phyloP scores from a whole-genome alignment of 2,888 invertebrate species.

The Mycalesis mineus region DNA sequence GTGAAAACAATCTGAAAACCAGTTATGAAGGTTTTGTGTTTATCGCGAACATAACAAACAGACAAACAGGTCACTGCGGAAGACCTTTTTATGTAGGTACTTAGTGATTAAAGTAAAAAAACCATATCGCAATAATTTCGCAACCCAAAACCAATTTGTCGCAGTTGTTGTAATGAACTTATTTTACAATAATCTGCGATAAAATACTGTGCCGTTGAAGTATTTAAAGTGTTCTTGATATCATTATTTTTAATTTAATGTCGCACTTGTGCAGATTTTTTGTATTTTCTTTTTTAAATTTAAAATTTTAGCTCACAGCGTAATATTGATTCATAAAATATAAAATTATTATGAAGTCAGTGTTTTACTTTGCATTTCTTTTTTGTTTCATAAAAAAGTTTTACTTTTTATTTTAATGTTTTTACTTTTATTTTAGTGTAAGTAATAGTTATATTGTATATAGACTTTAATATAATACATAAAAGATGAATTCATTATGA shows the following conservation, averaged over 20 bases:
- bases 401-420: no score
- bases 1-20: no score
- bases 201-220: not conserved
- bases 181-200: not conserved
- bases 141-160: not conserved
- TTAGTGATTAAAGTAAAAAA: not conserved
- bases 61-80: no score
- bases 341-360: not conserved
- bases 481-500: no score
- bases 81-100: no score
- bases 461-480: no score
- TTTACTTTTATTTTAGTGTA: no score
- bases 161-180: not conserved
- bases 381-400: not conserved
- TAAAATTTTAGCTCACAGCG: no score
- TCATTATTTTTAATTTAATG: constrained; percentile 4
- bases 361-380: not conserved
- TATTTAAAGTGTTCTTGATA: not conserved
- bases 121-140: not conserved
- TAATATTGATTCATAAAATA: not conserved
- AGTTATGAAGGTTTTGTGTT: no score
- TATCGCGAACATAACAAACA: no score
- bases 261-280: not conserved
- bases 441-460: no score
- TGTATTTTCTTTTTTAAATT: not conserved